Percentiles rank a stretch among this genome's conserved stretches.
These are phyloP conservation scores for Oncorhynchus nerka DNA, from an alignment of 2,113 vertebrate genomes.

Conservation along the genomic window DNA sequence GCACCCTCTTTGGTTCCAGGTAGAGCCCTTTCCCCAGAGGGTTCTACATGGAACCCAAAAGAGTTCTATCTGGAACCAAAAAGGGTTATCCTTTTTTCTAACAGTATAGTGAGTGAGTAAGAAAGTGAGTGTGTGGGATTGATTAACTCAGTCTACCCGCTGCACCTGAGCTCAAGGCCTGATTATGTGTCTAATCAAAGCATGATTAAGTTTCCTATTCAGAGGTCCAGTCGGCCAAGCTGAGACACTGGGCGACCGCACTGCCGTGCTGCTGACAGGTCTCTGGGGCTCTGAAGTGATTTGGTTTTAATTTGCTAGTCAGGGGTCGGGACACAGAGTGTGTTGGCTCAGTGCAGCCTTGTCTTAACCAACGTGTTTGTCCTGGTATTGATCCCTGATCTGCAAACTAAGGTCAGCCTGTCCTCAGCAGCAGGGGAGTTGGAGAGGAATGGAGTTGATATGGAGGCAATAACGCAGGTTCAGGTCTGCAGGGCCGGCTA, in stretches of 20 bases:
- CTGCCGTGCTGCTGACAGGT: background rate
- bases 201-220: slow-evolving; percentile 39
- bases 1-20: too few species aligned
- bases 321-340: slow-evolving; percentile 31
- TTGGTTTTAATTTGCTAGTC: slow-evolving; percentile 74
- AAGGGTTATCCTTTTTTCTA: too few species aligned
- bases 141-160: slow-evolving; percentile 16
- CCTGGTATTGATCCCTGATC: background rate
- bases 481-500: slow-evolving; percentile 5
- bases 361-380: background rate
- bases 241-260: background rate
- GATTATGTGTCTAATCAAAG: slow-evolving; percentile 43
- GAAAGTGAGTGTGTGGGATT: background rate
- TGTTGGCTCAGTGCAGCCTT: slow-evolving; percentile 16
- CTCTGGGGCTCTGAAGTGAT: slow-evolving; percentile 55
- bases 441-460: too few species aligned
- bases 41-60: too few species aligned
- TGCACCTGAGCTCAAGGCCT: slow-evolving; percentile 21
- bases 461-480: slow-evolving; percentile 18
- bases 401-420: too few species aligned
- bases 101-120: too few species aligned
- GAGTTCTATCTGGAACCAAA: too few species aligned
- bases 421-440: too few species aligned
- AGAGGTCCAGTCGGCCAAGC: slow-evolving; percentile 17
- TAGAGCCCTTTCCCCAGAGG: too few species aligned